Percentiles rank a stretch among this genome's conserved stretches.
These are phyloP conservation scores for Charanyca ferruginea DNA, from an alignment of 2,888 invertebrate species.

Conservation along the genomic window DNA sequence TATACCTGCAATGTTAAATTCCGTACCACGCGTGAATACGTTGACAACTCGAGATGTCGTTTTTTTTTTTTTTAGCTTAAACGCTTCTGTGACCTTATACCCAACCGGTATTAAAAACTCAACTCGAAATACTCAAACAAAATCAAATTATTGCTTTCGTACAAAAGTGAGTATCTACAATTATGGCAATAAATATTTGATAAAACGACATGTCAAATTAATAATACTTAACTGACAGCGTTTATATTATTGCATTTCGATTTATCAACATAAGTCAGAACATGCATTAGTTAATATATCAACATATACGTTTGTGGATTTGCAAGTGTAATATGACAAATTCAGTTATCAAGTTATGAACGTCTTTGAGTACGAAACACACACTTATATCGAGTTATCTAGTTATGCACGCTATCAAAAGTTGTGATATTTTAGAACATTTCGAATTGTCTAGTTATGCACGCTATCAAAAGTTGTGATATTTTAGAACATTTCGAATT, in stretches of 20 bases:
- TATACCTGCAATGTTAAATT: too few relatives aligned
- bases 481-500: constrained; percentile 10
- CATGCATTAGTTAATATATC: constrained; percentile 24
- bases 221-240: constrained; percentile 22
- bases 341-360: constrained; percentile 15
- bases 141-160: constrained; percentile 15
- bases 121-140: constrained; percentile 24
- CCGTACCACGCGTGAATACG: constrained; percentile 23
- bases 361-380: constrained; percentile 13
- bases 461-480: constrained; percentile 9
- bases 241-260: constrained; percentile 27
- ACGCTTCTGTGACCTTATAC: constrained; percentile 19
- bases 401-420: constrained; percentile 13
- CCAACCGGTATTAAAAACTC: constrained; percentile 24
- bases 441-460: constrained; percentile 12
- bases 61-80: constrained; percentile 21
- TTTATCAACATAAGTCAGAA: constrained; percentile 24
- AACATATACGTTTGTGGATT: constrained; percentile 25
- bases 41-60: constrained; percentile 26
- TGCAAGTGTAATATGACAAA: constrained; percentile 11
- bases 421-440: constrained; percentile 12
- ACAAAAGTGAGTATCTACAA: constrained; percentile 22
- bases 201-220: constrained; percentile 26
- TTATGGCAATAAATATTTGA: constrained; percentile 26
- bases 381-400: constrained; percentile 10